Conservation (phyloP, 2,113 vertebrate species). For the Nothobranchius furzeri region DNA sequence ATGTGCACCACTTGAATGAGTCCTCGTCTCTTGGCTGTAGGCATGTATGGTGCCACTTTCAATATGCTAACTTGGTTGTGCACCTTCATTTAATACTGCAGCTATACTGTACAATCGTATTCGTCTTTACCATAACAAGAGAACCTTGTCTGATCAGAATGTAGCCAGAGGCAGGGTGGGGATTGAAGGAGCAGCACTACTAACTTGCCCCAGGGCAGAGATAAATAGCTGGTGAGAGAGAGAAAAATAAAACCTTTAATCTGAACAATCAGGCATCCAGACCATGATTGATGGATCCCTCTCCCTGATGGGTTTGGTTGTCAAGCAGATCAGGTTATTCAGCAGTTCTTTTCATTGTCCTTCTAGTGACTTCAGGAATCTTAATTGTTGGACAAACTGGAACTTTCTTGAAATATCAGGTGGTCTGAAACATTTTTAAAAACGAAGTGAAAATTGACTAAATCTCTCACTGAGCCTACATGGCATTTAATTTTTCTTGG, state of each 20-base stretch:
- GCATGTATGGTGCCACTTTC: background rate
- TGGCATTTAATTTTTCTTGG: too few species aligned
- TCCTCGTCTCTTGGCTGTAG: constrained; percentile 1
- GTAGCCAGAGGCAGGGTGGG: constrained; percentile 15
- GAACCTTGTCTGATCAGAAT: constrained; percentile 23
- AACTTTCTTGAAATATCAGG: background rate
- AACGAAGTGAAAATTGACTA: background rate
- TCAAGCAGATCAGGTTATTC: constrained; percentile 45
- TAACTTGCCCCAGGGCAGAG: constrained; percentile 62
- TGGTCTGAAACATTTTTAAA: background rate
- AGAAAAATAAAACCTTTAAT: constrained; percentile 66
- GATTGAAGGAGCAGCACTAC: constrained; percentile 48
- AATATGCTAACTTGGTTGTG: background rate
- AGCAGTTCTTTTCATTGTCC: constrained; percentile 31
- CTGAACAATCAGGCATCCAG: constrained; percentile 58
- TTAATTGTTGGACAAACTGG: background rate
- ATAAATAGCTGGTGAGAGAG: constrained; percentile 27
- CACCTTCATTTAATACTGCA: background rate
- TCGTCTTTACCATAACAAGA: background rate
- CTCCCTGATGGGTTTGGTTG: constrained; percentile 49
- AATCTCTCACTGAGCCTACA: background rate
- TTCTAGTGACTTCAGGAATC: constrained; percentile 4
- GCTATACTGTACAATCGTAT: background rate
- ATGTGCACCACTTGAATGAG: background rate
- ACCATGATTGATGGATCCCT: constrained; percentile 59